phyloP scores from a whole-genome alignment of 1,140 invertebrate species.

The Acyrthosiphon pisum region DNA sequence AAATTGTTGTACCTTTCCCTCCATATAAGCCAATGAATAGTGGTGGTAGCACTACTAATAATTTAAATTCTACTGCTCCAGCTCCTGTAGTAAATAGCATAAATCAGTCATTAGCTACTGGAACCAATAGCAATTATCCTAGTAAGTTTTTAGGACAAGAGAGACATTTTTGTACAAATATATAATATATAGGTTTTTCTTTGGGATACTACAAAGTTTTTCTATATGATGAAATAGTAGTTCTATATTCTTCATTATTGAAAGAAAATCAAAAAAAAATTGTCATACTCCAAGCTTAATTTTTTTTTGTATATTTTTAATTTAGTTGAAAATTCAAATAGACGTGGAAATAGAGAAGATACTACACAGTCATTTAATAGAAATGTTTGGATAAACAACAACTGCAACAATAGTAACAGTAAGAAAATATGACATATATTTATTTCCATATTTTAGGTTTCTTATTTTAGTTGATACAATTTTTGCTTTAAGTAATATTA shows the following conservation, averaged over 20 bases:
- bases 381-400: conserved; percentile 50
- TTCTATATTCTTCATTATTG: neutral
- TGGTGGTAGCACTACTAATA: neutral
- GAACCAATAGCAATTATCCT: conserved; percentile 28
- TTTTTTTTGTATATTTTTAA: neutral
- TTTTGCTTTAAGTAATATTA: too few species aligned
- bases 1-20: conserved; percentile 38
- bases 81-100: conserved; percentile 11
- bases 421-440: neutral
- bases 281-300: neutral
- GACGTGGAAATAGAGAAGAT: conserved; percentile 4
- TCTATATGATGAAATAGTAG: neutral
- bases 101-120: conserved; percentile 11
- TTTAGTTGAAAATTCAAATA: conserved; percentile 52
- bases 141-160: conserved; percentile 26
- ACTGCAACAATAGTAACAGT: conserved; percentile 23
- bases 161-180: neutral
- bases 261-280: neutral
- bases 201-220: neutral
- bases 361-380: neutral
- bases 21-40: conserved; percentile 39
- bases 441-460: neutral
- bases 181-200: neutral
- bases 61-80: conserved; percentile 1
- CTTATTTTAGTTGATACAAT: neutral